Conservation (phyloP, 1,140 invertebrate species). For the Physella acuta region DNA sequence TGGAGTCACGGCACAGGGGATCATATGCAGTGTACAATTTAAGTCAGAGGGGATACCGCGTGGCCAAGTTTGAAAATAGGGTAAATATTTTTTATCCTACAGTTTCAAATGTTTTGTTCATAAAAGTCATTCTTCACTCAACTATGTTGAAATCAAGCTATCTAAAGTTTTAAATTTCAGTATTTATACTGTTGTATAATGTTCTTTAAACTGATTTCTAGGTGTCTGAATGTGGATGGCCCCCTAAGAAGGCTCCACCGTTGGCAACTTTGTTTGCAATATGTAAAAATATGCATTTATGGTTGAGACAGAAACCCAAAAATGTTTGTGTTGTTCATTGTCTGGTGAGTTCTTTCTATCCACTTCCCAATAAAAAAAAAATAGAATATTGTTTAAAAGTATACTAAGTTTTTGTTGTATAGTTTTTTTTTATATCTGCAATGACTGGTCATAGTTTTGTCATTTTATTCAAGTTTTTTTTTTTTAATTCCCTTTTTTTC, state of each 20-base stretch:
- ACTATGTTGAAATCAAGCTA: neutral
- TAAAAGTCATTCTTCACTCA: no score
- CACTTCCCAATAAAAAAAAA: no score
- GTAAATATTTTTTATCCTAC: no score
- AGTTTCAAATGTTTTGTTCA: no score
- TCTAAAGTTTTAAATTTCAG: neutral
- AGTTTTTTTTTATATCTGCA: no score
- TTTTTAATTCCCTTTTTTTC: neutral
- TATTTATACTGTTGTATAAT: neutral
- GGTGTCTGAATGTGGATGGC: slow-evolving; percentile 65
- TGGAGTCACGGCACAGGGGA: slow-evolving; percentile 69
- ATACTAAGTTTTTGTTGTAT: no score
- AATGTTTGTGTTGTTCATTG: slow-evolving; percentile 86
- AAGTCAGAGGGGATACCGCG: slow-evolving; percentile 69
- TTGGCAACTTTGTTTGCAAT: slow-evolving; percentile 78
- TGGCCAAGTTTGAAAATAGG: slow-evolving; percentile 63
- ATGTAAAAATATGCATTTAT: slow-evolving; percentile 84
- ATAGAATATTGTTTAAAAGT: no score
- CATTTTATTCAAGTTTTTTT: neutral
- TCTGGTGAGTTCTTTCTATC: slow-evolving; percentile 75
- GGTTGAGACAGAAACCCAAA: slow-evolving; percentile 77
- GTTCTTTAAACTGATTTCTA: slow-evolving; percentile 41
- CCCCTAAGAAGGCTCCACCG: slow-evolving; percentile 73
- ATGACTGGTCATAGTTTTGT: neutral
- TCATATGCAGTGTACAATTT: slow-evolving; percentile 82